Percentiles rank a stretch among this genome's conserved stretches.
These are phyloP conservation scores for Protaetia brevitarsis DNA, from an alignment of 1,140 invertebrate species.

Conservation along the genomic window DNA sequence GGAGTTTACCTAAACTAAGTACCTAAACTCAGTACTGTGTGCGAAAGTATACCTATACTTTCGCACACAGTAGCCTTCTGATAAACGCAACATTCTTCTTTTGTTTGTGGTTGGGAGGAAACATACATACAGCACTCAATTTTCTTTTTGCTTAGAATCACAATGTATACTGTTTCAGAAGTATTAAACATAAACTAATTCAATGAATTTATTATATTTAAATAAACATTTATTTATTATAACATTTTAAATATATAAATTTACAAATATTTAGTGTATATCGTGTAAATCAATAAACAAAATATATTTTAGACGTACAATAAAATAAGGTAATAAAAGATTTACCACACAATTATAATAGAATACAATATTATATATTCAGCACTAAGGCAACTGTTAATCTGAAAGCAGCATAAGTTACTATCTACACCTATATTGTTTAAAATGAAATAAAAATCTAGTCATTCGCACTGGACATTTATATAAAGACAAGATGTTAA, in stretches of 20 bases:
- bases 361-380: conserved; percentile 1
- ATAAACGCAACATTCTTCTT: too few species aligned
- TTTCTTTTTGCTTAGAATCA: background rate
- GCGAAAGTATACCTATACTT: too few species aligned
- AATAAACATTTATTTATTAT: conserved; percentile 3
- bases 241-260: conserved; percentile 12
- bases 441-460: too few species aligned
- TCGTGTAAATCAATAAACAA: background rate
- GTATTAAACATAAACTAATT: too few species aligned
- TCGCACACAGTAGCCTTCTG: too few species aligned
- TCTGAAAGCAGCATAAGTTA: background rate
- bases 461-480: too few species aligned
- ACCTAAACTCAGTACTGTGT: too few species aligned
- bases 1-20: too few species aligned
- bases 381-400: background rate
- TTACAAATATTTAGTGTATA: conserved; percentile 15
- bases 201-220: background rate
- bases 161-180: too few species aligned
- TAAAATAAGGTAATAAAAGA: background rate
- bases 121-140: too few species aligned
- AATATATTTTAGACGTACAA: background rate
- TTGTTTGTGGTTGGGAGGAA: too few species aligned
- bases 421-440: too few species aligned
- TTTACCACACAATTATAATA: background rate
- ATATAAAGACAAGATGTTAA: conserved; percentile 1